Conservation (phyloP, 2,113 vertebrate genomes). For the Thinocorus orbignyianus region DNA sequence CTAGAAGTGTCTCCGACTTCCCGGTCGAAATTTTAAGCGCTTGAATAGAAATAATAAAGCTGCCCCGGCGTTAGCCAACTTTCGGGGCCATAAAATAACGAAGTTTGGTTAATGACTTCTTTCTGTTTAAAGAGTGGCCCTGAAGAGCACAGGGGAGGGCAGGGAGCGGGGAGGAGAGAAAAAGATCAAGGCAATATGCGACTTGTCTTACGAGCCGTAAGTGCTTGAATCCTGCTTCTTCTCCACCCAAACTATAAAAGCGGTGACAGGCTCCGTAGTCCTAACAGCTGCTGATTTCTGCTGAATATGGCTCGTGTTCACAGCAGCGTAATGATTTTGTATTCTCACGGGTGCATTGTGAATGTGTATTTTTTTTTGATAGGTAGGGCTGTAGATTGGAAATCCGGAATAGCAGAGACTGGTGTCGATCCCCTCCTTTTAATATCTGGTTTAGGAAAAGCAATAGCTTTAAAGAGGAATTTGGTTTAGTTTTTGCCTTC, state of each 20-base stretch:
- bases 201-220: slow-evolving; percentile 53
- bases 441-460: not conserved
- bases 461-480: not conserved
- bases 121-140: slow-evolving; percentile 60
- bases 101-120: slow-evolving; percentile 65
- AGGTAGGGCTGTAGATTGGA: not conserved
- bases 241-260: slow-evolving; percentile 56
- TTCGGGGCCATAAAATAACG: slow-evolving; percentile 47
- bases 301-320: slow-evolving; percentile 37
- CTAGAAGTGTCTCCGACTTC: slow-evolving; percentile 19
- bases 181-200: slow-evolving; percentile 64
- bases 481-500: not conserved
- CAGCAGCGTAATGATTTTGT: slow-evolving; percentile 24
- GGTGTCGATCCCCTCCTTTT: not conserved
- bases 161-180: not conserved
- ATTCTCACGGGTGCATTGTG: not conserved
- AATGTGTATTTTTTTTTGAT: not conserved
- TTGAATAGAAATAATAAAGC: slow-evolving; percentile 50
- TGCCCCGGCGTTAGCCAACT: slow-evolving; percentile 26
- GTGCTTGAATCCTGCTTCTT: slow-evolving; percentile 54
- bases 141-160: not conserved
- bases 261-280: slow-evolving; percentile 48
- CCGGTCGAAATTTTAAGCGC: slow-evolving; percentile 7
- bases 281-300: slow-evolving; percentile 48
- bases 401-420: not conserved